Evolutionary conservation across 1,140 invertebrate species (phyloP), one percentile per base, ranked within the genome.

Genomic region (Hyles euphorbiae): DNA sequence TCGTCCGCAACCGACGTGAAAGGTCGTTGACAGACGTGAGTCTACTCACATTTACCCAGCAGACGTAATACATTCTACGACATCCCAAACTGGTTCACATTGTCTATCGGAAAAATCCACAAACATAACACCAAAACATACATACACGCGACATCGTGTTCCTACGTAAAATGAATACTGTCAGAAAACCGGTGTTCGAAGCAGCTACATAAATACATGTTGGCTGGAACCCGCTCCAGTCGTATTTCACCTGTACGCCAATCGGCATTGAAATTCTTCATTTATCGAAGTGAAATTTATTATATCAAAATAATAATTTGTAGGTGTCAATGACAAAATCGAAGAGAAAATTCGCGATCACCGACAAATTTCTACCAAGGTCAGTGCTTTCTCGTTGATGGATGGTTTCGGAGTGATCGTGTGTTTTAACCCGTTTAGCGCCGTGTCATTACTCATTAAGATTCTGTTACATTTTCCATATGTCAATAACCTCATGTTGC

Each of bases 311-410:
- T 54, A 68, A 74, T 68, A 76, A 86, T 79, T 76, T 65, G 61
- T 83, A 83, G 80, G 89, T 90, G 89, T 89, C 88, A 90, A 89
- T 89, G 89, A 90, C 83, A 89, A 89, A 78, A 87, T 81, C 80
- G 74, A 81, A 84, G 79, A 89, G 84, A 88, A 89, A 84, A 78
- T 89, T 83, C 66, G 80, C 84, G 71, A 87, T 87, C 65, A 87
- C 81, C 62, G 86, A 90, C 78, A 90, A 87, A 85, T 89, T 90
- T 83, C 74, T 89, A 57, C 89, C 89, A 67, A 89, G 88, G 89
- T 90, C 49, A 83, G 87, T 71, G 43, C 5, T 43, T 22, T 43
- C 43, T 44, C 36, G 46, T 34, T 56, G 11, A 46, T 34, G 8
- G 36, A 34, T 43, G 3, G n/a, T 56, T 40, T 55, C 40, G 51